Percentiles rank a stretch among this genome's conserved stretches.
Conservation (phyloP, 2,888 invertebrate genomes). For the Hyposoter didymator region DNA sequence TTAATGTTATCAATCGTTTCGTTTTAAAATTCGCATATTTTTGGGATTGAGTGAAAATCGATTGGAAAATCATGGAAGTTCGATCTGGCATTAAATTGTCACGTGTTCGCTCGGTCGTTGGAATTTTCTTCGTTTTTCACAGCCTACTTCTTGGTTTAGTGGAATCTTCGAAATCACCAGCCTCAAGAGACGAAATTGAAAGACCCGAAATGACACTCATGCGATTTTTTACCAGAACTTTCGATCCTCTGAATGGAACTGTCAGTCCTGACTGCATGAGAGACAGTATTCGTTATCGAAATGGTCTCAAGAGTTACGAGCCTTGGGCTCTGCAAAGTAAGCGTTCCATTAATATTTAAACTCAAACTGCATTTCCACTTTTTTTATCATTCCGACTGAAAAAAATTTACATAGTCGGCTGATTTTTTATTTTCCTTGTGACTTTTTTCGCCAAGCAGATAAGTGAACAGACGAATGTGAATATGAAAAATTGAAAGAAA, state of each 20-base stretch:
- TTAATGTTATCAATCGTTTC: constrained; percentile 28
- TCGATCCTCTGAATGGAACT: constrained; percentile 71
- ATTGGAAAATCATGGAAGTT: constrained; percentile 30
- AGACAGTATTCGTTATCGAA: constrained; percentile 74
- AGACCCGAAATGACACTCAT: constrained; percentile 75
- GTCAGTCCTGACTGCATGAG: constrained; percentile 74
- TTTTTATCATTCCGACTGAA: background rate
- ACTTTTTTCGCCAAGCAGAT: background rate
- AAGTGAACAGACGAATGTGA: background rate
- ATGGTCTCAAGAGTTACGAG: constrained; percentile 72
- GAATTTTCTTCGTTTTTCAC: background rate
- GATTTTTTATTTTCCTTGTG: background rate
- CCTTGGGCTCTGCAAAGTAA: constrained; percentile 81
- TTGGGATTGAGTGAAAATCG: background rate
- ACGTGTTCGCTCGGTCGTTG: background rate
- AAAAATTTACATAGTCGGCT: background rate
- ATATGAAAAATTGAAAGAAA: background rate
- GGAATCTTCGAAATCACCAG: background rate
- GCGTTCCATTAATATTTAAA: constrained; percentile 58
- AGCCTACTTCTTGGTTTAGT: background rate
- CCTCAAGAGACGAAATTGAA: background rate
- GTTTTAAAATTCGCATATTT: background rate
- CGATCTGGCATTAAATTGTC: constrained; percentile 4
- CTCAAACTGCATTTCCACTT: background rate
- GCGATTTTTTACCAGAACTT: constrained; percentile 73